A percentile compares a stretch with the other conserved stretches of the same genome.
phyloP scores from a whole-genome alignment of 2,797 vertebrate species.

The Fringilla coelebs region DNA sequence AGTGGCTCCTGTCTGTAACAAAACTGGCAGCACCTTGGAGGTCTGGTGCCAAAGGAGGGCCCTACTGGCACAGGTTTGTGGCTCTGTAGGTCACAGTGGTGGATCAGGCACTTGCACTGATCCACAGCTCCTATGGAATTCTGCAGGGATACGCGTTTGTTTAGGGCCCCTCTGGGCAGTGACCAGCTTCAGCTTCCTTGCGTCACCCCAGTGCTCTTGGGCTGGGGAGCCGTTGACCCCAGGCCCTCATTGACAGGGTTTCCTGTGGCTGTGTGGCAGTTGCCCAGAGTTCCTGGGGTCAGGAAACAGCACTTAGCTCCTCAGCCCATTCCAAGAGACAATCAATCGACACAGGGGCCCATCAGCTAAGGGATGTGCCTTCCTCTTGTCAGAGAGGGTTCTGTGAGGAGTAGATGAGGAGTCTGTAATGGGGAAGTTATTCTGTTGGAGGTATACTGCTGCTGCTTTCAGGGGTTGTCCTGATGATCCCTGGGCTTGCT shows the following conservation, averaged over 20 bases:
- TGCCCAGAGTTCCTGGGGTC: not conserved
- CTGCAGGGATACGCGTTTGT: not conserved
- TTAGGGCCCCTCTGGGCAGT: not conserved
- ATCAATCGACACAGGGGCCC: not conserved
- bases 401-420: not conserved
- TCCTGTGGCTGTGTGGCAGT: not conserved
- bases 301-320: not conserved
- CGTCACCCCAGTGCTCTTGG: not conserved
- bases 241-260: not conserved
- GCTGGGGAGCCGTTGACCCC: not conserved
- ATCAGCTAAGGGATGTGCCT: no score
- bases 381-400: not conserved
- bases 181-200: not conserved
- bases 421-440: not conserved
- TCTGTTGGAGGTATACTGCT: not conserved
- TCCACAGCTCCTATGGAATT: rapidly evolving
- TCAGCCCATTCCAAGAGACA: not conserved
- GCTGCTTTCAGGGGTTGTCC: not conserved
- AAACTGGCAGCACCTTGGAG: not conserved
- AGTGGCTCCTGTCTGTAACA: not conserved
- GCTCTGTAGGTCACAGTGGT: rapidly evolving
- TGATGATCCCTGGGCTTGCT: rapidly evolving
- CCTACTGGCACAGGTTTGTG: rapidly evolving
- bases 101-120: not conserved
- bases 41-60: not conserved